A percentile compares a stretch with the other conserved stretches of the same genome.
Evolutionary conservation across 2,797 vertebrate species (phyloP).

Genomic region (Phoeniculus purpureus): DNA sequence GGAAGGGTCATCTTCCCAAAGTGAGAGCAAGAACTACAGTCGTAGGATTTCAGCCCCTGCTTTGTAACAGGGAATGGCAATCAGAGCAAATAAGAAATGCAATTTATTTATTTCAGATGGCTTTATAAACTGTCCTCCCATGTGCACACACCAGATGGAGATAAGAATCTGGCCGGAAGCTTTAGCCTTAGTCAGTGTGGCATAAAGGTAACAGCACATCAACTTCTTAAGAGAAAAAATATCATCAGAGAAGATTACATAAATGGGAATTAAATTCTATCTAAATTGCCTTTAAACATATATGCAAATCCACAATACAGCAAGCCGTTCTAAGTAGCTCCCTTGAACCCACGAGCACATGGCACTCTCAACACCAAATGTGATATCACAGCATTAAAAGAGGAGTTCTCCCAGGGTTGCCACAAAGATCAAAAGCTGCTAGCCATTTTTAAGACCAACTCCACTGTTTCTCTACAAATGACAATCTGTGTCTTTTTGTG

Average conservation of each 20-base stretch:
- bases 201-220: conserved; percentile 22
- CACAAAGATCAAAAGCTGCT: neutral
- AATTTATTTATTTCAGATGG: conserved; percentile 52
- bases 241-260: neutral
- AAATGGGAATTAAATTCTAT: conserved; percentile 42
- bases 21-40: neutral
- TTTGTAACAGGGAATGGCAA: neutral
- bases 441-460: neutral
- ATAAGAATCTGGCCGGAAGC: conserved; percentile 47
- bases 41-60: neutral
- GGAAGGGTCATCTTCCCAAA: neutral
- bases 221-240: neutral
- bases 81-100: conserved; percentile 5
- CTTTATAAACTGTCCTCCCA: conserved; percentile 38
- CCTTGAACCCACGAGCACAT: neutral
- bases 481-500: neutral
- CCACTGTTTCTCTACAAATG: neutral
- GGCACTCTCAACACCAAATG: neutral
- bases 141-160: conserved; percentile 7
- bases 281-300: conserved; percentile 42
- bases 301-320: conserved; percentile 23
- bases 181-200: neutral
- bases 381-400: neutral
- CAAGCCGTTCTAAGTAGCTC: neutral
- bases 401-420: neutral